phyloP scores from a whole-genome alignment of 2,113 vertebrate genomes.

The Solea senegalensis region DNA sequence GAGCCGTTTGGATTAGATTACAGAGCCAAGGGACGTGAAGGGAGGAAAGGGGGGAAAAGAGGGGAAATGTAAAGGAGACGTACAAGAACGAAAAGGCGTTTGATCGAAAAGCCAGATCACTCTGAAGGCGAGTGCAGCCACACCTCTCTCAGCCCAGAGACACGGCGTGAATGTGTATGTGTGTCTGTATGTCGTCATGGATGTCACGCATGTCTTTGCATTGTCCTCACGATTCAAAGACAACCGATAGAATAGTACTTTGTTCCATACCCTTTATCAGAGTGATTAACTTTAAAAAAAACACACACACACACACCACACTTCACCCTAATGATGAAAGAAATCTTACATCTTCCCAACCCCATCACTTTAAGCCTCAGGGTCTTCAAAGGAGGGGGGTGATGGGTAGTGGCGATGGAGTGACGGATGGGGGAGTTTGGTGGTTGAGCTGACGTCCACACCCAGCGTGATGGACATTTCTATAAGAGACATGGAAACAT shows the following conservation, averaged over 20 bases:
- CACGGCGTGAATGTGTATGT: background rate
- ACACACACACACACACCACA: constrained; percentile 31
- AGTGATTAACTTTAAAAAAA: constrained; percentile 60
- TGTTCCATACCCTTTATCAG: constrained; percentile 8
- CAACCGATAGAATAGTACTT: constrained; percentile 39
- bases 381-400: background rate
- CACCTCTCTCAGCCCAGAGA: constrained; percentile 14
- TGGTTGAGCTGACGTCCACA: constrained; percentile 47
- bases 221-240: constrained; percentile 17
- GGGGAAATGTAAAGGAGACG: background rate
- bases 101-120: constrained; percentile 5
- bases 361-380: background rate
- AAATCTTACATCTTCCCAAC: constrained; percentile 6
- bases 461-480: constrained; percentile 61
- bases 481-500: constrained; percentile 59
- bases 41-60: background rate
- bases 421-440: constrained; percentile 1
- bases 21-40: constrained; percentile 17
- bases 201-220: constrained; percentile 12
- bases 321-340: constrained; percentile 24
- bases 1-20: constrained; percentile 65
- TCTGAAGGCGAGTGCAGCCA: constrained; percentile 25
- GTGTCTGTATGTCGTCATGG: constrained; percentile 11
- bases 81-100: no score
- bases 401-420: background rate